Conservation (phyloP, 2,113 vertebrate species). For the Mesoclemmys tuberculata region DNA sequence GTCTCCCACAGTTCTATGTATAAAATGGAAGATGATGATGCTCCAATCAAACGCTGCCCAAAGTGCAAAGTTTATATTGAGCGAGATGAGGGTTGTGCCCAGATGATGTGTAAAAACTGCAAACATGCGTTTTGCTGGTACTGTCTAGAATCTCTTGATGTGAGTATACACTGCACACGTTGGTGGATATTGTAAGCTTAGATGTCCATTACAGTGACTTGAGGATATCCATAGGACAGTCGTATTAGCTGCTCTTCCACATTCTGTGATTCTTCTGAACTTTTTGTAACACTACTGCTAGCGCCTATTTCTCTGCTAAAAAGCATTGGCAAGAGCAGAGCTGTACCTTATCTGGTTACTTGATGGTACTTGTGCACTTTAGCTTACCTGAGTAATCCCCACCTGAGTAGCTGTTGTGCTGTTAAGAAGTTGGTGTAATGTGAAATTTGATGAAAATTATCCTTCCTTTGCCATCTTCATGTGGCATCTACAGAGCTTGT, state of each 20-base stretch:
- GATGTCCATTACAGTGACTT: not conserved
- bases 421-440: not conserved
- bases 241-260: not conserved
- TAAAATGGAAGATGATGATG: constrained; percentile 91
- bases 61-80: constrained; percentile 99
- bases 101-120: constrained; percentile 99
- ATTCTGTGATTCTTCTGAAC: not conserved
- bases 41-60: constrained; percentile 98
- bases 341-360: not conserved
- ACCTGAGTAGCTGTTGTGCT: not conserved
- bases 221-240: not conserved
- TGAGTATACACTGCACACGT: constrained; percentile 79
- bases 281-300: not conserved
- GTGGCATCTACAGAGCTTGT: not conserved
- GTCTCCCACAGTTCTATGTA: constrained; percentile 84
- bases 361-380: not conserved
- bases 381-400: not conserved
- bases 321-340: rapidly evolving
- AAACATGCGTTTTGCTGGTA: constrained; percentile 99
- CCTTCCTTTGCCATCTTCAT: not conserved
- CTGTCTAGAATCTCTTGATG: constrained; percentile 97
- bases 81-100: constrained; percentile 96
- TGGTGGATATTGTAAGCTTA: not conserved
- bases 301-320: not conserved
- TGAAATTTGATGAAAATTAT: not conserved